Conservation (phyloP, 1,140 invertebrate genomes). For the Pseudomyrmex sp. region DNA sequence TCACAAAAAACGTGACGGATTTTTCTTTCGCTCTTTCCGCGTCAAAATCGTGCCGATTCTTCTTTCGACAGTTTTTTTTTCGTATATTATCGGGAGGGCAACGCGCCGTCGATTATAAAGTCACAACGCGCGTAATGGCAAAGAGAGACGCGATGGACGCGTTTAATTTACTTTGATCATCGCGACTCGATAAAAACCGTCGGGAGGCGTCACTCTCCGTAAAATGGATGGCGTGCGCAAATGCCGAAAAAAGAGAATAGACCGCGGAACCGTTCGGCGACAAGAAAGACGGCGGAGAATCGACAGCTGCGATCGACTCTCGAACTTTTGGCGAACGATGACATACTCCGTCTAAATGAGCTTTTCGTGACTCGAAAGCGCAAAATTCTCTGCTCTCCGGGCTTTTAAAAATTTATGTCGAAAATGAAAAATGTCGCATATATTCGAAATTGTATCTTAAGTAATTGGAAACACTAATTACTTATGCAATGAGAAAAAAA, state of each 20-base stretch:
- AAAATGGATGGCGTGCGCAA: constrained; percentile 38
- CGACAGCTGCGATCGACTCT: constrained; percentile 42
- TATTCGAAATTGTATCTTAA: not conserved
- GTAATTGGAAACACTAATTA: not conserved
- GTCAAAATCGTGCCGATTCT: not conserved
- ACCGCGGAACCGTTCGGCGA: no score
- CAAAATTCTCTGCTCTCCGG: not conserved
- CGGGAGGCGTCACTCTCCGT: constrained; percentile 9
- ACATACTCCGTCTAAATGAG: constrained; percentile 25
- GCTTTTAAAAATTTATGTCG: not conserved
- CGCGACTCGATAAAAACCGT: constrained; percentile 56
- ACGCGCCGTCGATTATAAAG: constrained; percentile 43
- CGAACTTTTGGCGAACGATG: constrained; percentile 1
- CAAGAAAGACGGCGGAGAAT: constrained; percentile 8
- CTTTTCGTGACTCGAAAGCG: constrained; percentile 17
- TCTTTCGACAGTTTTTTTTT: constrained; percentile 27
- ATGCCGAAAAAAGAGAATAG: not conserved
- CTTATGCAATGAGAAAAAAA: not conserved
- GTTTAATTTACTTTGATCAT: constrained; percentile 67
- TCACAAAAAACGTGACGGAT: constrained; percentile 14
- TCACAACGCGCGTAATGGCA: constrained; percentile 29
- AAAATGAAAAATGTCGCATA: not conserved
- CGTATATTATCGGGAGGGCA: not conserved
- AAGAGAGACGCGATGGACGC: not conserved
- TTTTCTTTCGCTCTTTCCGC: not conserved